These are phyloP conservation scores for Peromyscus nudipes DNA, from an alignment of 2,797 vertebrate species.

Conservation along the genomic window DNA sequence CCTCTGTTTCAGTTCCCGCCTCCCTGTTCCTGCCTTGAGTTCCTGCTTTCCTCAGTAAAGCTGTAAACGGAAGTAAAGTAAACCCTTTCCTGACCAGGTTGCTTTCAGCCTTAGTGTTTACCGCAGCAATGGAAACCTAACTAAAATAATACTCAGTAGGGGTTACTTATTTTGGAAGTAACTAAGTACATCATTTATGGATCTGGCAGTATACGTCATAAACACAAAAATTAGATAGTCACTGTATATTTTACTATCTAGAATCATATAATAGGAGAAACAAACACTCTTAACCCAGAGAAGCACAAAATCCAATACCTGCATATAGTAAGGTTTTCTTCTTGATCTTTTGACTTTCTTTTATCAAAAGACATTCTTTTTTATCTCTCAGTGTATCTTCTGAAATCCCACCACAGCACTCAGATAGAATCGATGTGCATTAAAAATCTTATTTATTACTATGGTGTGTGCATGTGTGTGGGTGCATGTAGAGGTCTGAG, in stretches of 20 bases:
- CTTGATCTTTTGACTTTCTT: not conserved
- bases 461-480: not conserved
- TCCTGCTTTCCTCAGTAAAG: not conserved
- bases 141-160: not conserved
- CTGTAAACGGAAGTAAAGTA: not conserved
- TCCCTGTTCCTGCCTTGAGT: not conserved
- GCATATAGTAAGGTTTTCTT: not conserved
- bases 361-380: not conserved
- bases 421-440: not conserved
- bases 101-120: not conserved
- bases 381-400: not conserved
- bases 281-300: not conserved
- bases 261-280: not conserved
- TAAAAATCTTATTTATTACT: not conserved
- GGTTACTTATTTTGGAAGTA: not conserved
- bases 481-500: not conserved
- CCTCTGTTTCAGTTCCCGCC: not conserved
- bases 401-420: not conserved
- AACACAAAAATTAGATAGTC: not conserved
- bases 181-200: not conserved
- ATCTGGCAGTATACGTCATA: not conserved
- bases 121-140: not conserved
- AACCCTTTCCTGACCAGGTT: not conserved
- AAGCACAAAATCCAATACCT: not conserved
- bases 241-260: constrained; percentile 38